Base-by-base conservation (phyloP, 1,140 invertebrate genomes). In the Trigoniulus corallinus region DNA sequence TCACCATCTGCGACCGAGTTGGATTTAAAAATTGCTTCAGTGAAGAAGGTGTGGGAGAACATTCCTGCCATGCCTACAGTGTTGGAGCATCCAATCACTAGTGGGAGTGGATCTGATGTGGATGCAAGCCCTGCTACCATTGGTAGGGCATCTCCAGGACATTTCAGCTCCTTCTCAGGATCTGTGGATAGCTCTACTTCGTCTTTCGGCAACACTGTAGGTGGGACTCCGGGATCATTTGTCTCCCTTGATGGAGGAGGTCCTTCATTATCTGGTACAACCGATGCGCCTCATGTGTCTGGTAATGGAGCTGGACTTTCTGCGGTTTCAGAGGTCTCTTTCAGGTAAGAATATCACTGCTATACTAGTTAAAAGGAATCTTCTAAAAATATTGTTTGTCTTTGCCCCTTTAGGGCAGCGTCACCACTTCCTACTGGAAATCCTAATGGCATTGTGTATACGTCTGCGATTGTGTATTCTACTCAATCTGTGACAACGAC, bases 11-110 rank as follows among this genome's bases (percentile, higher is more conserved):
- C 81, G 15, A 86, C 86, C 26, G 89, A 93, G 63, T 74, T 95
- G 12, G 89, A 91, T 70, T 75, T 88, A 64, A 94, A 95, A 69
- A 92, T 94, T 57, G 85, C 85, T 4, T 88, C 86, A 48, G 88
- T 92, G 2, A 93, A 93, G 67, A 92, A 88, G 65, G 84, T 74
- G 12, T 88, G 84, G 84, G 84, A 87, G 58, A 79, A 72, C 50
- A 74, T 74, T 39, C 73, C 76, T 13, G 68, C 76, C 3, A 74
- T 78, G 69, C 71, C 74, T 7, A 74, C 78, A 12, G 78, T 81
- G 0, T 73, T 81, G 45, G 81, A 84, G 50, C 79, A 81, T 56
- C 48, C 48, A 20, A 72, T 73, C 12, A n/a, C n/a, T n/a, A n/a
- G n/a, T n/a, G 29, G 29, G 7, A 34, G 29, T 40, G 72, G 65